Percentiles rank a stretch among this genome's conserved stretches.
phyloP scores from a whole-genome alignment of 2,797 vertebrate genomes.

The Neosilurus mollespiculum region DNA sequence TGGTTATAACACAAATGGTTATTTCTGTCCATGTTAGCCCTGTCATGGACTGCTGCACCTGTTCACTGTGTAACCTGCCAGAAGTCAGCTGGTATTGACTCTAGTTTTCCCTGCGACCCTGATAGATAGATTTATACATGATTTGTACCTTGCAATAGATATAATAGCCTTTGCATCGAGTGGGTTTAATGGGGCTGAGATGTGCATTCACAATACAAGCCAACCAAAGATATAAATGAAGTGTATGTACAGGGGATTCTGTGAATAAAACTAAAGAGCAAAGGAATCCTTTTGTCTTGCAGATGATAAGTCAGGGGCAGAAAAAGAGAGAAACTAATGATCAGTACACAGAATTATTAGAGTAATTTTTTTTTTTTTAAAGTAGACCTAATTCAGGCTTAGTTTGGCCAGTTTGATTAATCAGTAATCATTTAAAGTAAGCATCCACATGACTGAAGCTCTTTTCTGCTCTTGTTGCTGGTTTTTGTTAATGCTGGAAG shows the following conservation, averaged over 20 bases:
- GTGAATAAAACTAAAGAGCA: constrained; percentile 41
- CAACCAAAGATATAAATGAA: constrained; percentile 19
- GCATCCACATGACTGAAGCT: background rate
- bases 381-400: background rate
- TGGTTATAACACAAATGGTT: too few relatives aligned
- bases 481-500: constrained; percentile 21
- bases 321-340: background rate
- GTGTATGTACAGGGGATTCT: constrained; percentile 31
- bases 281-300: constrained; percentile 44
- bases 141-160: constrained; percentile 23
- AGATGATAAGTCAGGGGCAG: background rate
- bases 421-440: constrained; percentile 3
- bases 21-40: too few relatives aligned
- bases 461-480: background rate
- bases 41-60: too few relatives aligned
- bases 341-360: constrained; percentile 4
- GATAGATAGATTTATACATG: background rate
- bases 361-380: background rate
- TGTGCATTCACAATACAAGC: constrained; percentile 41
- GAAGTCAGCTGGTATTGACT: too few relatives aligned
- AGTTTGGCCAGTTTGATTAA: constrained; percentile 8
- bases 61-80: too few relatives aligned
- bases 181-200: constrained; percentile 42
- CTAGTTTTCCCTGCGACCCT: too few relatives aligned
- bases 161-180: constrained; percentile 19